Base-by-base conservation (phyloP, 2,113 vertebrate genomes). In the Petromus typicus region DNA sequence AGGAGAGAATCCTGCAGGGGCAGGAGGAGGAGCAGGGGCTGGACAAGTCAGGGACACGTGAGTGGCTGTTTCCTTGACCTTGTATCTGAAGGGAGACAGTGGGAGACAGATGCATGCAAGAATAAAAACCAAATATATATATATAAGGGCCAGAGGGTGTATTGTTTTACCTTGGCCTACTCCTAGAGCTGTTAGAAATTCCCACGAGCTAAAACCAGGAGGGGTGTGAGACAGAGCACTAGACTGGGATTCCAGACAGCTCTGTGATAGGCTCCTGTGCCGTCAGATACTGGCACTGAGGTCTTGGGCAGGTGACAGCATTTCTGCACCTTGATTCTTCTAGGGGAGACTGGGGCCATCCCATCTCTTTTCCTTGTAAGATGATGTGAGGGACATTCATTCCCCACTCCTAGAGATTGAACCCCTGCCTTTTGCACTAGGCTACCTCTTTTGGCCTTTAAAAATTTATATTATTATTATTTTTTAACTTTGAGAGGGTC, bases 31-130 rank as follows among this genome's bases (percentile, higher is more conserved):
- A 23, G 11, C 16, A 17, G 63, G 13, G 27, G 23, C 64, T 45
- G 23, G 37, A 34, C 12, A 59, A 11, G 30, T 27, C 7, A n/a
- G 40, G 23, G 1, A 6, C 12, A 2, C 34, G 34, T 20, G 69
- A 76, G 66, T 93, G 71, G 69, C 51, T 37, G 56, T n/a, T 92
- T 95, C 80, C 66, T 76, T 59, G 67, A 84, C 81, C 32, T 81
- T 56, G 0, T 12, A 67, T 18, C 51, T 34, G 56, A 94, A 67
- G 71, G 27, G 90, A 85, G 54, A 56, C 40, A 89, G 48, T 16
- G 43, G 17, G 43, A 14, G 32, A 30, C 30, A 75, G 48, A 61
- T 76, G 37, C 7, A 69, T 87, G 57, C 89, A 95, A 67, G 45
- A 93, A 81, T 85, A 86, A 82, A 86, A 27, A 85, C 80, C 40